Evolutionary conservation across 2,888 invertebrate genomes (phyloP).

Genomic region (Ichneumon xanthorius): DNA sequence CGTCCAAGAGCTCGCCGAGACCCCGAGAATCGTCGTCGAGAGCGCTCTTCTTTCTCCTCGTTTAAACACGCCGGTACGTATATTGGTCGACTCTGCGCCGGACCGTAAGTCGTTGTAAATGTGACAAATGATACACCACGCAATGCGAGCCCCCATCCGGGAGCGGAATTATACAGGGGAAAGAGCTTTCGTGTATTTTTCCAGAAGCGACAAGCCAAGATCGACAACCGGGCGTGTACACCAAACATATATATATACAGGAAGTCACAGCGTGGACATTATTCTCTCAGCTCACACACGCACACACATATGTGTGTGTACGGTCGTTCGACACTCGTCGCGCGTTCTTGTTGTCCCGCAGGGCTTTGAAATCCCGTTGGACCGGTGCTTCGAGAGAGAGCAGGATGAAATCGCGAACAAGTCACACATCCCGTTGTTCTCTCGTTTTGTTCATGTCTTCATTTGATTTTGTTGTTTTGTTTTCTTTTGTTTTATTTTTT

Average conservation of each 20-base stretch:
- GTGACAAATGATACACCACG: constrained; percentile 63
- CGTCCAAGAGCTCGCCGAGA: background rate
- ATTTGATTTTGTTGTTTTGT: background rate
- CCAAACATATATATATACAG: constrained; percentile 19
- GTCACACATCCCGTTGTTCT: constrained; percentile 53
- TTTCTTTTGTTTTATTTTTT: no score
- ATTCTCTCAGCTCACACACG: background rate
- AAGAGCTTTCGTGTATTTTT: constrained; percentile 45
- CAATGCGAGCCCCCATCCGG: constrained; percentile 7
- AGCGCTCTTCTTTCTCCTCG: background rate
- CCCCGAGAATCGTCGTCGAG: background rate
- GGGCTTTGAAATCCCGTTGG: constrained; percentile 51
- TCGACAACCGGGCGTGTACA: constrained; percentile 40
- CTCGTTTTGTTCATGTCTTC: constrained; percentile 18
- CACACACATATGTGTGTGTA: background rate
- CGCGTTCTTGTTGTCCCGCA: constrained; percentile 40
- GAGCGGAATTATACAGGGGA: background rate
- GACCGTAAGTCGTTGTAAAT: constrained; percentile 61
- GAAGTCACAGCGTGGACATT: constrained; percentile 8
- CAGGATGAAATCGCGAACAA: constrained; percentile 40
- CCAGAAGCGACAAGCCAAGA: constrained; percentile 22
- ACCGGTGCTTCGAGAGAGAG: constrained; percentile 37
- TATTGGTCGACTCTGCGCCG: constrained; percentile 40
- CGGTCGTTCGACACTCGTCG: constrained; percentile 23
- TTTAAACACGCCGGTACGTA: constrained; percentile 6